Evolutionary conservation across 2,888 invertebrate genomes (phyloP), one percentile per base, ranked within the genome.

Genomic region (Tupiocoris notatus): DNA sequence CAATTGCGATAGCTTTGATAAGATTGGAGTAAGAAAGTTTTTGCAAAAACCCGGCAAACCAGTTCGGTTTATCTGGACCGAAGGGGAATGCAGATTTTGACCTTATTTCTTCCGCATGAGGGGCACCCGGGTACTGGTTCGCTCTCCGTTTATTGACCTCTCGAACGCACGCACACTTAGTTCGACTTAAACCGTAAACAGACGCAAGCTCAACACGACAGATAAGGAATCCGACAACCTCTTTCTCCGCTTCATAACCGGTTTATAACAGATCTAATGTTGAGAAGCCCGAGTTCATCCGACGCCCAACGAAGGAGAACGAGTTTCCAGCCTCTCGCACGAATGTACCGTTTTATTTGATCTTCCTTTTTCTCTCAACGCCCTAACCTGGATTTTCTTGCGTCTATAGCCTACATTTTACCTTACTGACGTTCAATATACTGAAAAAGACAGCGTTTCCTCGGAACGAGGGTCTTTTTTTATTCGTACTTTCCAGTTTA

Each of bases 141-240:
- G 65, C 65, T 65, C 54, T 65, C 39, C 39, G 65, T 65, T 65
- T 65, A 65, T 65, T 65, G 65, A 65, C 65, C 65, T 25, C 64
- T 2, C 65, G 25, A 65, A 65, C 65, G 23, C 64, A 39, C 39
- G 39, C 39, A 39, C 39, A 39, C 39, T n/a, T n/a, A n/a, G n/a
- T n/a, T n/a, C 39, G 39, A 39, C 39, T 39, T 39, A 39, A n/a
- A 7, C 12, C 39, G 39, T 39, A 12, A 39, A 39, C 6, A 3
- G 39, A 12, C 39, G 12, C 39, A 12, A 39, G 12, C 39, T 39
- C 6, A 12, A 12, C 39, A 39, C 39, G 39, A 39, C 39, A 39
- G 39, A 39, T 39, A 39, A 39, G 39, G 39, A 39, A 39, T 39
- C 39, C 39, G 12, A 39, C 39, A 39, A 39, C 39, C 39, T 39